These are phyloP conservation scores for Meliscaeva auricollis DNA, from an alignment of 2,888 invertebrate genomes.

Conservation along the genomic window DNA sequence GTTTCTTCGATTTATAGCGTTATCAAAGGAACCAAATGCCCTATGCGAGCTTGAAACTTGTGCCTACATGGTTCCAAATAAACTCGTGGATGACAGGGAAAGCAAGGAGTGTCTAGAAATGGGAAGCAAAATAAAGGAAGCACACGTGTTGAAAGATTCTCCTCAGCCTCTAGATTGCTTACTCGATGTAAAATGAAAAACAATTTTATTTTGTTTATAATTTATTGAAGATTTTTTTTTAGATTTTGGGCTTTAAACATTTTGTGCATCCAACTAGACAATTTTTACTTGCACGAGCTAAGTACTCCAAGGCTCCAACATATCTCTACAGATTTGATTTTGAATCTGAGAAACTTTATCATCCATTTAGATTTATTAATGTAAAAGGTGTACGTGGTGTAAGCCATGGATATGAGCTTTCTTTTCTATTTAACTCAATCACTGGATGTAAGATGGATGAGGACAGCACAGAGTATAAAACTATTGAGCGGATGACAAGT, in stretches of 20 bases:
- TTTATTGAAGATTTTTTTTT: not conserved
- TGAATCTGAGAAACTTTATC: conserved; percentile 80
- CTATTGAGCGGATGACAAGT: conserved; percentile 80
- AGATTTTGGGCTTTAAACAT: conserved; percentile 80
- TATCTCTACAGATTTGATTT: conserved; percentile 83
- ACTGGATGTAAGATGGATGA: conserved; percentile 78
- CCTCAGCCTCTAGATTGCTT: conserved; percentile 27
- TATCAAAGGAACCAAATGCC: conserved; percentile 77
- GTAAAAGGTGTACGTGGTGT: conserved; percentile 80
- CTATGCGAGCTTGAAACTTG: conserved; percentile 77
- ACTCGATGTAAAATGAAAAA: conserved; percentile 34
- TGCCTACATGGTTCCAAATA: conserved; percentile 78
- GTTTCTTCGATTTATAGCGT: not conserved
- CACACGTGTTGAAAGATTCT: conserved; percentile 78
- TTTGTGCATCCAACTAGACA: conserved; percentile 83
- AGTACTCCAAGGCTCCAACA: conserved; percentile 79
- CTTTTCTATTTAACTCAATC: conserved; percentile 81
- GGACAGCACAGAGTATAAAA: conserved; percentile 79
- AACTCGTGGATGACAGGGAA: conserved; percentile 77
- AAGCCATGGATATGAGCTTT: conserved; percentile 83
- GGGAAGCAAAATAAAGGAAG: conserved; percentile 79
- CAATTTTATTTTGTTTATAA: not conserved
- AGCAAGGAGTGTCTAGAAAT: conserved; percentile 77
- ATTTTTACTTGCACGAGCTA: conserved; percentile 78
- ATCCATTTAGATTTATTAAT: conserved; percentile 80